phyloP scores from a whole-genome alignment of 2,888 invertebrate genomes.

The Hipparchia semele region DNA sequence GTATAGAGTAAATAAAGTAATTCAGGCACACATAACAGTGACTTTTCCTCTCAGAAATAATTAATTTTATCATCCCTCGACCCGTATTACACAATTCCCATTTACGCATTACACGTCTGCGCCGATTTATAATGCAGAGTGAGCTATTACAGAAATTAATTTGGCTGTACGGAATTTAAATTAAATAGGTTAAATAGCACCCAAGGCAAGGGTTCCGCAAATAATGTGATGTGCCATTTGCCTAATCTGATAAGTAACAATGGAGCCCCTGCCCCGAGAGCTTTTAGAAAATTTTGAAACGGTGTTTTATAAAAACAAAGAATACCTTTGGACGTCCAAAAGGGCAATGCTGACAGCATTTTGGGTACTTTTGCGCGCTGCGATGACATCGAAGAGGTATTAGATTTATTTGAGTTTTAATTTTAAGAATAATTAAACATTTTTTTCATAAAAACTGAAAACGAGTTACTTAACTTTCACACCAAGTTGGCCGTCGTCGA shows the following conservation, averaged over 20 bases:
- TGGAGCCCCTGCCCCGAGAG: not conserved
- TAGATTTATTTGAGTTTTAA: no score
- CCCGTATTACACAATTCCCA: constrained; percentile 19
- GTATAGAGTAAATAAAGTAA: not conserved
- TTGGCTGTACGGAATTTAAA: constrained; percentile 17
- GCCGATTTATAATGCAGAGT: constrained; percentile 23
- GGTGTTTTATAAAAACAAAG: not conserved
- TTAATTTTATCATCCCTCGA: constrained; percentile 20
- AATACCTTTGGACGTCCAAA: not conserved
- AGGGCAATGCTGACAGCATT: no score
- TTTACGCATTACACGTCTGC: constrained; percentile 20
- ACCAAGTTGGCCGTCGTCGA: no score
- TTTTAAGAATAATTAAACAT: no score
- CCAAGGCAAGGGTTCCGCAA: not conserved
- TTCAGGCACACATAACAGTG: not conserved
- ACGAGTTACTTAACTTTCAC: no score
- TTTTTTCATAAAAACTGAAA: no score
- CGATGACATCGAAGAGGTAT: no score
- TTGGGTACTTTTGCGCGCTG: no score
- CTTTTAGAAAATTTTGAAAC: not conserved
- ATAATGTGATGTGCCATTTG: not conserved
- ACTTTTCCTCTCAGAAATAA: constrained; percentile 22
- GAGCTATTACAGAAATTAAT: constrained; percentile 21
- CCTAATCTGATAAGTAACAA: constrained; percentile 8
- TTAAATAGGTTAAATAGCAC: constrained; percentile 14